Evolutionary conservation across 2,797 vertebrate species (phyloP).

Genomic region (Luscinia luscinia): DNA sequence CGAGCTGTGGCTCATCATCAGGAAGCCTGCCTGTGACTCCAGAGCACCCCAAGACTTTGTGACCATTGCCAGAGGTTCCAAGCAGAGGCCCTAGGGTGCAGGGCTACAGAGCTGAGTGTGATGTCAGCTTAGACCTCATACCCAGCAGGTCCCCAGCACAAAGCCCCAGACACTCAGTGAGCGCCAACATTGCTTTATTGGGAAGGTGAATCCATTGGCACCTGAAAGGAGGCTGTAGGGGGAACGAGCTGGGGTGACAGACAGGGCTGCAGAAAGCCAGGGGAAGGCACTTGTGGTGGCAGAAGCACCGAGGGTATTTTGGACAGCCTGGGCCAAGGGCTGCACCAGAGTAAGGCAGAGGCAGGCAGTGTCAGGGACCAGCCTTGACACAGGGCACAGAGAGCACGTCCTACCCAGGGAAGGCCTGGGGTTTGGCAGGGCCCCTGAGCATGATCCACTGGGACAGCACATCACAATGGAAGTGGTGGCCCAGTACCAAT

Average conservation of each 20-base stretch:
- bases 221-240: not conserved
- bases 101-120: not conserved
- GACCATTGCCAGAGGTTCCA: not conserved
- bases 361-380: not conserved
- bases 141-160: not conserved
- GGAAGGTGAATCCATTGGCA: constrained; percentile 21
- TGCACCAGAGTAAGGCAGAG: not conserved
- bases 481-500: not conserved
- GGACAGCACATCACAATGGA: not conserved
- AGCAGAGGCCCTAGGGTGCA: not conserved
- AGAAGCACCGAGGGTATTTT: not conserved
- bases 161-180: not conserved
- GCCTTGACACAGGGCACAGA: constrained; percentile 24
- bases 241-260: not conserved
- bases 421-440: not conserved
- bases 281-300: constrained; percentile 15
- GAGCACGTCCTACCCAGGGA: not conserved
- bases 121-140: not conserved
- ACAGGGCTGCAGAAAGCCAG: not conserved
- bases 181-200: constrained; percentile 27
- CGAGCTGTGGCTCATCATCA: not conserved
- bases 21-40: not conserved
- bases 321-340: not conserved
- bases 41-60: not conserved
- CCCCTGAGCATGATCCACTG: not conserved